These are phyloP conservation scores for Bambusicola thoracicus DNA, from an alignment of 2,113 vertebrate species.

Conservation along the genomic window DNA sequence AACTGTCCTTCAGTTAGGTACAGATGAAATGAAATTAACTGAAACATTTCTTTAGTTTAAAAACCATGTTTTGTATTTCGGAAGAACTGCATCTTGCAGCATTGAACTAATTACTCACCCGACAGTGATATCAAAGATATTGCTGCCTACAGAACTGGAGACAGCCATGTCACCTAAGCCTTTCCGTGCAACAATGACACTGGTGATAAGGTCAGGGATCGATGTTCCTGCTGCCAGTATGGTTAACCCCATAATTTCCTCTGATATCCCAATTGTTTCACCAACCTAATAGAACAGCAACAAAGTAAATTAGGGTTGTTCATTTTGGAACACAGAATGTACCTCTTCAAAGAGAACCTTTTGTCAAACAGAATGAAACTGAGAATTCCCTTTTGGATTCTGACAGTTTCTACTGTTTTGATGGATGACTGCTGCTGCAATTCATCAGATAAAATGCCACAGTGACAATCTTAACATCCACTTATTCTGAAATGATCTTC, in stretches of 20 bases:
- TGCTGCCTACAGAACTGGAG: conserved; percentile 96
- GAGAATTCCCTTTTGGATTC: conserved; percentile 7
- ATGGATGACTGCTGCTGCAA: conserved; percentile 29
- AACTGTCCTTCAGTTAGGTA: not conserved
- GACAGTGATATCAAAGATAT: conserved; percentile 97
- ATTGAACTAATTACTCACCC: conserved; percentile 83
- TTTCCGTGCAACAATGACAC: conserved; percentile 95
- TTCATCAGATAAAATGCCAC: not conserved
- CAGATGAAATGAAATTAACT: not conserved
- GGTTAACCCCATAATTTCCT: conserved; percentile 97
- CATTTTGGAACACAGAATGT: not conserved
- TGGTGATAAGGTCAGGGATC: conserved; percentile 97
- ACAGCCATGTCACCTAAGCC: conserved; percentile 98
- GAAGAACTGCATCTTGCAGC: not conserved
- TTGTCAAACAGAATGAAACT: not conserved
- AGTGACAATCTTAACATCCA: not conserved
- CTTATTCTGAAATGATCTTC: not conserved
- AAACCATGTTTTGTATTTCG: not conserved
- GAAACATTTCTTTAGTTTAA: not conserved
- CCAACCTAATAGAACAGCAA: conserved; percentile 83
- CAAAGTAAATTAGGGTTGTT: not conserved
- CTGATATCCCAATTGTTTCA: conserved; percentile 95
- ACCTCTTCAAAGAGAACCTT: not conserved
- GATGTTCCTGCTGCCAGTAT: conserved; percentile 96
- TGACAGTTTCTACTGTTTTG: not conserved